phyloP scores from a whole-genome alignment of 2,113 vertebrate species.

The Irena cyanogastra region DNA sequence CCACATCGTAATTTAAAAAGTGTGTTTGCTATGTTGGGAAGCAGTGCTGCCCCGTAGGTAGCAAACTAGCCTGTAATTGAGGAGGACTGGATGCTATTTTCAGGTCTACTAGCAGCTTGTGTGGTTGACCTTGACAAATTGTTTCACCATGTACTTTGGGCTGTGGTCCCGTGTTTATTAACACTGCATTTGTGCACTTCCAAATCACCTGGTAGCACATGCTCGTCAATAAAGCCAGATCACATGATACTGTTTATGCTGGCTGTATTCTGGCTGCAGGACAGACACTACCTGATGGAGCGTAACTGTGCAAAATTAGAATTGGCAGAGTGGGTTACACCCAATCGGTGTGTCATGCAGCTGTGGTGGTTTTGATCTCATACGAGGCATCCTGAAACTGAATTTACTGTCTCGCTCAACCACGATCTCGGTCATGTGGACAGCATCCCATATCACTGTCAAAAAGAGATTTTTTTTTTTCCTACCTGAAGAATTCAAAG shows the following conservation, averaged over 20 bases:
- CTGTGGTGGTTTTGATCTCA: constrained; percentile 41
- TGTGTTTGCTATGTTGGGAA: neutral
- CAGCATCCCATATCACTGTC: neutral
- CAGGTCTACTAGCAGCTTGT: neutral
- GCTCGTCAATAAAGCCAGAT: neutral
- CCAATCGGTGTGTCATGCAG: neutral
- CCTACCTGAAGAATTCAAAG: neutral
- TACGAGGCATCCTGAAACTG: neutral
- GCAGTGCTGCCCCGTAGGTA: neutral
- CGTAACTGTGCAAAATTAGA: neutral
- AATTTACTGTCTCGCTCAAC: neutral
- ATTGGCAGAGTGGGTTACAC: neutral
- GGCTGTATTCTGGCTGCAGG: neutral
- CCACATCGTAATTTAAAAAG: neutral
- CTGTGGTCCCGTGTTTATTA: neutral
- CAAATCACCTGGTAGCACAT: neutral
- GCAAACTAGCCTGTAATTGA: neutral
- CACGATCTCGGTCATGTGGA: neutral
- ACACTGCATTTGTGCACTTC: neutral
- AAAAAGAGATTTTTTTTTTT: neutral
- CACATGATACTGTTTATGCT: neutral
- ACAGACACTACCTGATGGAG: neutral
- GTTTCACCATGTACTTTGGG: neutral
- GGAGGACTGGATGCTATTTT: neutral
- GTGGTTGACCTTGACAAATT: constrained; percentile 35